A percentile compares a stretch with the other conserved stretches of the same genome.
phyloP scores from a whole-genome alignment of 2,888 invertebrate species.

The Euzetes globulus region DNA sequence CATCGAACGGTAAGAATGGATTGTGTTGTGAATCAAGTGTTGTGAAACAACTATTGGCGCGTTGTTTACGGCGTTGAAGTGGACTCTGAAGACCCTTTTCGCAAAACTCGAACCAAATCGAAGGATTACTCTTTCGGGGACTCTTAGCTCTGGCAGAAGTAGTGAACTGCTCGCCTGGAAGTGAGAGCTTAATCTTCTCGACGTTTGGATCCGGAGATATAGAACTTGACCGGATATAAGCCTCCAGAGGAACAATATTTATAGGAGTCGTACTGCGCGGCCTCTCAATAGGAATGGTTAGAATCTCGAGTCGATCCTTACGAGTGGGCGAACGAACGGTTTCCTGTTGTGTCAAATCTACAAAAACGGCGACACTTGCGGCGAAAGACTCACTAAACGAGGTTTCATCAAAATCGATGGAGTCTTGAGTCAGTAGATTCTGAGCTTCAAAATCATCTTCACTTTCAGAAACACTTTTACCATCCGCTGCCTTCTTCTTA shows the following conservation, averaged over 20 bases:
- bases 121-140: constrained; percentile 39
- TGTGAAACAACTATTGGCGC: constrained; percentile 35
- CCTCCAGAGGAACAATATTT: constrained; percentile 62
- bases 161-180: constrained; percentile 57
- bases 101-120: constrained; percentile 49
- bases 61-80: constrained; percentile 43
- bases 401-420: constrained; percentile 40
- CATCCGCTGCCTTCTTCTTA: constrained; percentile 13
- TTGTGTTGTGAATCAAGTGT: constrained; percentile 28
- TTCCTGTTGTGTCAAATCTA: not conserved
- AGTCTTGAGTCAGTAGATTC: constrained; percentile 40
- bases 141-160: constrained; percentile 41
- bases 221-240: constrained; percentile 54
- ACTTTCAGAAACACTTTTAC: constrained; percentile 23
- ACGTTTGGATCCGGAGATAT: constrained; percentile 43
- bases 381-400: constrained; percentile 32
- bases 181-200: constrained; percentile 62
- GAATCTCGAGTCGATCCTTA: constrained; percentile 40
- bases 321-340: constrained; percentile 37
- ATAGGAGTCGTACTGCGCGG: constrained; percentile 67
- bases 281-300: constrained; percentile 57
- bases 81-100: constrained; percentile 53
- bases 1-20: constrained; percentile 28
- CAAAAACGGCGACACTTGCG: not conserved
- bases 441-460: constrained; percentile 41